Evolutionary conservation across 2,888 invertebrate genomes (phyloP).

Genomic region (Gonocerus acuteangulatus): DNA sequence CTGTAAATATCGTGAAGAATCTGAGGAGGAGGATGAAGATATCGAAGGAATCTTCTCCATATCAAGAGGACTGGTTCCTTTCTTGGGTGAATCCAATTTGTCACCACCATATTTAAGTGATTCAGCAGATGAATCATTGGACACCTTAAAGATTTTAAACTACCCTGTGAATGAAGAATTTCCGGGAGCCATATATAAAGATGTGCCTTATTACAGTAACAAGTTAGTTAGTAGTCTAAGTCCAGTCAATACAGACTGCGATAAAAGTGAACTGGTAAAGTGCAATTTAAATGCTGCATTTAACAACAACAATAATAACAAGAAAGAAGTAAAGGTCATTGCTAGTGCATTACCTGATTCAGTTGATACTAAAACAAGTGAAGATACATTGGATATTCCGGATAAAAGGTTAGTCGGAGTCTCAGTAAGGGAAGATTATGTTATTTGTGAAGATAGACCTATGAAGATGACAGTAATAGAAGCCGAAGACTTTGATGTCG

Average conservation of each 20-base stretch:
- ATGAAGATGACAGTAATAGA: constrained; percentile 7
- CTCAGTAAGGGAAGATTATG: neutral
- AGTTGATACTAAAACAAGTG: too few species aligned
- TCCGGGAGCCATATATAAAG: too few species aligned
- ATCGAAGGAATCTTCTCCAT: constrained; percentile 5
- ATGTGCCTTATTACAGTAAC: too few species aligned
- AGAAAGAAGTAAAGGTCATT: too few species aligned
- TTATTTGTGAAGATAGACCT: constrained; percentile 5
- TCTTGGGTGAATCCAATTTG: neutral
- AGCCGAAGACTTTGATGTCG: constrained; percentile 1
- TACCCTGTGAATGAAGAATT: constrained; percentile 3
- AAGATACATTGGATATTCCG: too few species aligned
- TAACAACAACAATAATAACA: too few species aligned
- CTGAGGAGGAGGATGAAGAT: constrained; percentile 7
- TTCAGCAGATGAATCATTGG: constrained; percentile 14
- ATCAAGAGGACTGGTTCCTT: neutral
- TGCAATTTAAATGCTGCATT: too few species aligned
- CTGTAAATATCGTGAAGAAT: neutral
- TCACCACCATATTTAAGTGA: constrained; percentile 5
- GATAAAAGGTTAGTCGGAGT: too few species aligned
- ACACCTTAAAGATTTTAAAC: neutral
- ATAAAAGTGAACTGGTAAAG: too few species aligned
- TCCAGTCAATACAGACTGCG: too few species aligned
- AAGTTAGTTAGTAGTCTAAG: too few species aligned
- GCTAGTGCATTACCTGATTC: too few species aligned